Base-by-base conservation (phyloP, 2,888 invertebrate genomes). In the Acrobasis repandana region DNA sequence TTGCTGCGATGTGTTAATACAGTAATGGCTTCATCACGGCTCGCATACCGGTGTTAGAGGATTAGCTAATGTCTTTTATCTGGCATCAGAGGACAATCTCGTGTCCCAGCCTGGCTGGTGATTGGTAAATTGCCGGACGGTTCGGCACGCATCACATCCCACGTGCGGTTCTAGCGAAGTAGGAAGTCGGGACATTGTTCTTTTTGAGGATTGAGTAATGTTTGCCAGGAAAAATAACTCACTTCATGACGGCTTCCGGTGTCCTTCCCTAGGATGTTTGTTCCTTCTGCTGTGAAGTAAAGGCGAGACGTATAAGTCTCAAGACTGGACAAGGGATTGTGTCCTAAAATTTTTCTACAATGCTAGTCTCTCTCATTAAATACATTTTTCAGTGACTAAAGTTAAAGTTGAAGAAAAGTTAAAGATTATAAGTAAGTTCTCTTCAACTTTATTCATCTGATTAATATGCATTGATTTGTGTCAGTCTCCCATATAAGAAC, bases 91-190 rank as follows among this genome's bases (percentile, higher is more conserved):
- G 76, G 71, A 76, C 76, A 76, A 76, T 75, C 54, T 74, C 76
- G 68, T 72, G 72, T 74, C 72, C 62, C 63, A 65, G 67, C 28
- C 28, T 70, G 73, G 68, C 74, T 68, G 63, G 72, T 83, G 82
- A 90, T 90, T 89, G 87, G 73, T 86, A 88, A 88, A 90, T 89
- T 86, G 72, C 88, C 88, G 90, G 90, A 90, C 77, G 88, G 80
- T 80, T 80, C 73, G 76, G 80, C 68, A 76, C 74, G 73, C 74
- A 72, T 71, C 75, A 74, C 79, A 70, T 80, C 83, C 87, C 83
- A 84, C 85, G 80, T 79, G 79, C 66, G 61, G 11, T 38, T 58
- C 43, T 43, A 43, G 43, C 43, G 36, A 18, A 49, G 61, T 58
- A 61, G 64, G 65, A 65, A 63, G 64, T 58, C 49, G 63, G 43